Percentiles rank a stretch among this genome's conserved stretches.
Conservation (phyloP, 2,797 vertebrate species). For the Muscicapa comitata region DNA sequence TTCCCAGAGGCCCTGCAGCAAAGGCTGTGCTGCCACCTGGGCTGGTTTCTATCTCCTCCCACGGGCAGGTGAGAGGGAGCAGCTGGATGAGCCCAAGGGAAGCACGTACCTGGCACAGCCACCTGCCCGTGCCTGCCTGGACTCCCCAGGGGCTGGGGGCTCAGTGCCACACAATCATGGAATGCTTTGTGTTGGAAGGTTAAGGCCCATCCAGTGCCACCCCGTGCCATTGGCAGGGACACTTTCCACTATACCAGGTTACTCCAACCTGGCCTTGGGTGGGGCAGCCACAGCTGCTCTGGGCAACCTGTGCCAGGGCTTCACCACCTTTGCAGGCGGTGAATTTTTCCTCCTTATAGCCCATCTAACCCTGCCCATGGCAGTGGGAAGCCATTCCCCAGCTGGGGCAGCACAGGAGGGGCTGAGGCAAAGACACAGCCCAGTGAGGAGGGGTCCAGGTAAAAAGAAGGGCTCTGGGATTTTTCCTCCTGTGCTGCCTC, state of each 20-base stretch:
- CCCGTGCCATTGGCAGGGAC: not conserved
- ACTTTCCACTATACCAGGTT: not conserved
- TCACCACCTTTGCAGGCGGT: accelerated
- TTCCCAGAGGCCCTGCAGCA: not conserved
- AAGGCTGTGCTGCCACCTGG: not conserved
- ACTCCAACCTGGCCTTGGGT: not conserved
- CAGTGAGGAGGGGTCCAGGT: accelerated
- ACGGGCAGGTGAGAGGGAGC: not conserved
- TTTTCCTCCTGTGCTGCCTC: not conserved
- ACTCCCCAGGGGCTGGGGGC: not conserved
- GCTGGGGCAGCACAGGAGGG: not conserved
- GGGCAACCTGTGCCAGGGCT: not conserved
- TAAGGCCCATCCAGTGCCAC: not conserved
- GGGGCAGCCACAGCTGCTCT: not conserved
- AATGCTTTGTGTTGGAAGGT: not conserved
- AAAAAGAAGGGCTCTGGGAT: not conserved
- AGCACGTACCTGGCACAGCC: not conserved
- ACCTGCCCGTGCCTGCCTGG: accelerated
- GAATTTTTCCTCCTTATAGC: not conserved
- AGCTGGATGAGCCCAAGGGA: not conserved
- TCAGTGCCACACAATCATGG: not conserved
- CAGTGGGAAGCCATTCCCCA: not conserved
- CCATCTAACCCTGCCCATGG: not conserved
- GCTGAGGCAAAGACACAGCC: not conserved
- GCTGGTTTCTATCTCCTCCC: not conserved